Evolutionary conservation across 2,113 vertebrate genomes (phyloP), one percentile per base, ranked within the genome.

Genomic region (Larimichthys polyactis): DNA sequence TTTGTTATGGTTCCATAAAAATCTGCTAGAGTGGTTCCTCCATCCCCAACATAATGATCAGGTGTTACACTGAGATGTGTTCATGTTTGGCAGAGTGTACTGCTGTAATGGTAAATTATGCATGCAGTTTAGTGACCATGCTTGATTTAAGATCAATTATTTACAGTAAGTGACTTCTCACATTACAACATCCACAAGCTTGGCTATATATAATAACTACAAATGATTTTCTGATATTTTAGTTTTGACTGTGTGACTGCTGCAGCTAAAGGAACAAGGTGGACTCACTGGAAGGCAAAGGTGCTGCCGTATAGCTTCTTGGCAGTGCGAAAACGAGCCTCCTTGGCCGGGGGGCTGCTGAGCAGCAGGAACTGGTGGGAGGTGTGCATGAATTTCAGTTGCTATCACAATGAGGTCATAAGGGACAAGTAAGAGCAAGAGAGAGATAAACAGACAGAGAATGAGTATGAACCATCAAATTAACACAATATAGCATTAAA

Each of bases 311-410:
- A 99, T 69, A 99, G 97, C 81, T 99, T 99, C 95, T 99, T 99
- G 94, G 97, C 98, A 0, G 98, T 99, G 94, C 98, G 98, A 92
- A 99, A 99, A 71, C 98, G 97, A 44, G 98, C 98, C 89, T 99
- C 98, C 95, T 99, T 99, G 85, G 98, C 98, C 0, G 98, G 98
- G 68, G 98, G 98, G 90, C 98, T 99, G 96, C 98, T 99, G 94
- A 99, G 97, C 93, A 99, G 95, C 93, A 99, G 96, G 95, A 99
- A 99, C 95, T 99, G 98, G 95, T 99, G 98, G 85, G 98, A 99
- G 84, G 98, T 99, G 96, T 99, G 98, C 98, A 99, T 99, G 96
- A 99, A 99, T 96, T 99, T 99, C 94, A 99, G 96, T 96, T 99
- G 98, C 98, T 99, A 95, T 92, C 55, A 94, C 77, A 91, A 62